Percentiles rank a stretch among this genome's conserved stretches.
Conservation (phyloP, 2,113 vertebrate genomes). For the Poeciliopsis occidentalis region DNA sequence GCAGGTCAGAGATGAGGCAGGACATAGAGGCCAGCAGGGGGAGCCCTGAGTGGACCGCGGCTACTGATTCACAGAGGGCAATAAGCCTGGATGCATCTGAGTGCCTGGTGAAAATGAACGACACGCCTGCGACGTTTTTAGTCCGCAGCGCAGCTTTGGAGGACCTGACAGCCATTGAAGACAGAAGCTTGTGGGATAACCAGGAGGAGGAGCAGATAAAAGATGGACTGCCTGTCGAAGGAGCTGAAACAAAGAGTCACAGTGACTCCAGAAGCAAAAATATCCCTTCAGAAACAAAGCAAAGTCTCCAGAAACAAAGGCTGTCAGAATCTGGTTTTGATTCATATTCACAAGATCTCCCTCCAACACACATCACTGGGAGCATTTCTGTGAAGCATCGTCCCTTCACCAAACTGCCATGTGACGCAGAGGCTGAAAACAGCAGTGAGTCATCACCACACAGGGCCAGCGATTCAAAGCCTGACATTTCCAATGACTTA, state of each 20-base stretch:
- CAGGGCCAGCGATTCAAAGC: slow-evolving; percentile 33
- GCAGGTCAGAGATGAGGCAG: slow-evolving; percentile 13
- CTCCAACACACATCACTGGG: not conserved
- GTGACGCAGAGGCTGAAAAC: slow-evolving; percentile 28
- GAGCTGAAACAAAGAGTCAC: slow-evolving; percentile 1
- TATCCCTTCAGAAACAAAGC: not conserved
- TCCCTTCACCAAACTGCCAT: slow-evolving; percentile 9
- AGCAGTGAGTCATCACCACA: slow-evolving; percentile 43
- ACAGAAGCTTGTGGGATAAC: slow-evolving; percentile 20
- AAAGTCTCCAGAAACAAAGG: not conserved
- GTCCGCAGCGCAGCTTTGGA: slow-evolving; percentile 72
- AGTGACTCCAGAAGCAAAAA: not conserved
- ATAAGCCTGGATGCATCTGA: slow-evolving; percentile 71
- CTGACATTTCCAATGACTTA: slow-evolving; percentile 45
- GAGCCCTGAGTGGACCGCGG: slow-evolving; percentile 44
- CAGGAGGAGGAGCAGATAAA: slow-evolving; percentile 8
- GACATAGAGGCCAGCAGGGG: slow-evolving; percentile 29
- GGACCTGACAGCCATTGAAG: slow-evolving; percentile 71
- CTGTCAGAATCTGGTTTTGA: not conserved
- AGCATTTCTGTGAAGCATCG: slow-evolving; percentile 19
- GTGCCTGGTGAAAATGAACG: slow-evolving; percentile 51
- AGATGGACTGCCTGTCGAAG: slow-evolving; percentile 13
- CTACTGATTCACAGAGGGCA: slow-evolving; percentile 51
- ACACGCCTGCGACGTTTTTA: slow-evolving; percentile 44
- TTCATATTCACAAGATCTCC: slow-evolving; percentile 9